Percentiles rank a stretch among this genome's conserved stretches.
Conservation (phyloP, 2,888 invertebrate species). For the Coelogynopora nodosa region DNA sequence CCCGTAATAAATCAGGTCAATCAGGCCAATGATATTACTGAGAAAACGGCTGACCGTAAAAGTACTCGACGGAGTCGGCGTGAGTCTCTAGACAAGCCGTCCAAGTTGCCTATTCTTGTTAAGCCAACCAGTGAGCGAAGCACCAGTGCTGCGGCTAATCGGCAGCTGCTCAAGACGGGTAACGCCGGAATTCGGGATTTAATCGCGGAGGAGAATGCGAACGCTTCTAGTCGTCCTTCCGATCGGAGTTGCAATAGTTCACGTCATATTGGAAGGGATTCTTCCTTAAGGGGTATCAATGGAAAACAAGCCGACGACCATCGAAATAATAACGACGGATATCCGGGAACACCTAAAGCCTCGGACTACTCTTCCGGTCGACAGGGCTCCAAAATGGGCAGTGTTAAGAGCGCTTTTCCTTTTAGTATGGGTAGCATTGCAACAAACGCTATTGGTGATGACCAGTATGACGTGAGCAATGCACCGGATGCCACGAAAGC, state of each 20-base stretch:
- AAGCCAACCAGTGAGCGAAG: constrained; percentile 19
- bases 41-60: constrained; percentile 19
- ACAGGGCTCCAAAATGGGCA: not conserved
- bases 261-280: not conserved
- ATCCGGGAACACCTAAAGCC: not conserved
- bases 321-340: constrained; percentile 9
- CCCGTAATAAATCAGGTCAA: not conserved
- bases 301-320: not conserved
- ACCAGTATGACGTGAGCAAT: constrained; percentile 43
- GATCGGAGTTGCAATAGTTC: not conserved
- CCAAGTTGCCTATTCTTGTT: not conserved
- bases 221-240: not conserved
- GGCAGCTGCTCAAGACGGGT: not conserved
- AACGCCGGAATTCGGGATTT: not conserved
- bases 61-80: constrained; percentile 26
- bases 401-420: not conserved
- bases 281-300: not conserved
- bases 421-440: constrained; percentile 32
- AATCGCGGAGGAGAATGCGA: not conserved
- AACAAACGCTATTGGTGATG: constrained; percentile 40
- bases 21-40: not conserved
- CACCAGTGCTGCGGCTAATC: not conserved
- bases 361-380: not conserved
- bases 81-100: not conserved
- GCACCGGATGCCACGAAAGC: constrained; percentile 44